phyloP scores from a whole-genome alignment of 1,140 invertebrate genomes.

The Meloidogyne chitwoodi region DNA sequence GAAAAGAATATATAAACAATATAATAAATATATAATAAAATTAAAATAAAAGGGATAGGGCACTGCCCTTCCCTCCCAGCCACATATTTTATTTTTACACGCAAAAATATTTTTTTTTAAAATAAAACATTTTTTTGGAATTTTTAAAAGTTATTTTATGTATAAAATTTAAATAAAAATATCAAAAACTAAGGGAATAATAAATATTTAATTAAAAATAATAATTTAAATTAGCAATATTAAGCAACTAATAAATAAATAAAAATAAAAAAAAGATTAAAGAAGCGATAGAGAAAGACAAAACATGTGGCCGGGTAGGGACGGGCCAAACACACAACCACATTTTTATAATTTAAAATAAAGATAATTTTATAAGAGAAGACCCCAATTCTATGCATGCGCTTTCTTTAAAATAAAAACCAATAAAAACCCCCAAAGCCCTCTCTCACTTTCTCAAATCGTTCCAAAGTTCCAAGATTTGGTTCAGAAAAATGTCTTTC shows the following conservation, averaged over 20 bases:
- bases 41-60: background rate
- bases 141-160: background rate
- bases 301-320: background rate
- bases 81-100: background rate
- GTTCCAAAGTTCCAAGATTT: conserved; percentile 35
- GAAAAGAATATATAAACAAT: background rate
- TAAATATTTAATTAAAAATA: too few relatives aligned
- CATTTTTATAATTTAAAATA: background rate
- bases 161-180: background rate
- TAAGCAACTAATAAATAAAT: background rate
- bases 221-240: too few relatives aligned
- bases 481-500: conserved; percentile 32
- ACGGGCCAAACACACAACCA: conserved; percentile 1
- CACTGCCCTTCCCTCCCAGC: conserved; percentile 14
- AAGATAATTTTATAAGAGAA: too few relatives aligned
- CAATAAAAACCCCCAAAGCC: background rate
- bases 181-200: background rate
- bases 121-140: background rate
- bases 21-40: background rate
- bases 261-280: background rate
- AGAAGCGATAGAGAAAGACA: background rate
- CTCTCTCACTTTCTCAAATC: conserved; percentile 39
- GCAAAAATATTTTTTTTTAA: background rate
- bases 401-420: too few relatives aligned
- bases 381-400: too few relatives aligned